Base-by-base conservation (phyloP, 2,797 vertebrate species). In the Sebastiscus albofasciatus region DNA sequence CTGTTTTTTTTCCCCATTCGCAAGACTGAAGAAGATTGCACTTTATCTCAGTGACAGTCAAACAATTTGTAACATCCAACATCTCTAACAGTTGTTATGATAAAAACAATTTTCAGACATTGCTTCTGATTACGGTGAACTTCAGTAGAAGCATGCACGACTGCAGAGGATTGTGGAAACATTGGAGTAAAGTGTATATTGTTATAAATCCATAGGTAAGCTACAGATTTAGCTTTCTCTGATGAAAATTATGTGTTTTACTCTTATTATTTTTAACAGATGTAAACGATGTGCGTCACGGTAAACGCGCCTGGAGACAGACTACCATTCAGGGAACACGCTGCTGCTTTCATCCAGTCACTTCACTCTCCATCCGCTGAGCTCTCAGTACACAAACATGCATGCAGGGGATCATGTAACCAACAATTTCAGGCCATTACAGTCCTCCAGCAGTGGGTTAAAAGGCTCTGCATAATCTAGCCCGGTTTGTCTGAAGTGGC, bases 401-500 rank as follows among this genome's bases (percentile, higher is more conserved):
- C 3, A 46, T 29, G 8, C 8, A 46, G 11, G 29, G 11, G 49
- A 42, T 55, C 55, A 58, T 33, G 36, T 10, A 65, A 80, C 16
- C 42, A 69, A 58, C 42, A 20, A 52, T 80, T 71, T 71, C 20
- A 31, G 34, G 29, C 54, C 29, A 60, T 69, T 72, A 26, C 68
- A 65, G 13, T 81, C 20, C 62, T 64, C 22, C 31, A 75, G 67
- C 24, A 7, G 29, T 31, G 52, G 77, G 74, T 76, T 64, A 61
- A 88, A 87, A 83, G 67, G 68, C 66, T 55, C n/a, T 36, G 54
- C 22, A 67, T 70, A 71, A 81, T 81, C 62, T 49, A 4, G 13
- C n/a, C 52, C 1, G 1, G 33, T 87, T 73, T 72, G 68, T 58
- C 64, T 82, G 78, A 82, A 84, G 88, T 77, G 82, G 26, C 56